Percentiles rank a stretch among this genome's conserved stretches.
Evolutionary conservation across 2,797 vertebrate genomes (phyloP).

Genomic region (Miichthys miiuy): DNA sequence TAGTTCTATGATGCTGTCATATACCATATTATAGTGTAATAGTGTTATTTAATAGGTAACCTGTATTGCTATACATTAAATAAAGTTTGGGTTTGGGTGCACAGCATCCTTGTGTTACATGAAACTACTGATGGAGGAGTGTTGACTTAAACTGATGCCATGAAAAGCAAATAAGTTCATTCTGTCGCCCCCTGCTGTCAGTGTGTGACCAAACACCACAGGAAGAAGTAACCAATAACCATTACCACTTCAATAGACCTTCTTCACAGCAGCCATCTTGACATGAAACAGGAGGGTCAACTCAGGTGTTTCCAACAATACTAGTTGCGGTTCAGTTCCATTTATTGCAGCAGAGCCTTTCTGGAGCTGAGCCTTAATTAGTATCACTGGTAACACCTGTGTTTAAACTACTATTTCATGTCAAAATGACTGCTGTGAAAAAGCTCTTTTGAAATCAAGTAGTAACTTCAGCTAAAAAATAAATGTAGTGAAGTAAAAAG

Average conservation of each 20-base stretch:
- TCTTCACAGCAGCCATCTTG: no score
- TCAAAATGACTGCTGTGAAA: no score
- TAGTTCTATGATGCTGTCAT: constrained; percentile 81
- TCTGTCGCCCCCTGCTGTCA: constrained; percentile 58
- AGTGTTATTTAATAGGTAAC: constrained; percentile 97
- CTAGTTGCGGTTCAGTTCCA: no score
- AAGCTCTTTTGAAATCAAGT: no score
- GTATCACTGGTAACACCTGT: no score
- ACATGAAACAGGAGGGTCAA: no score
- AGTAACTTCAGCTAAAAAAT: background rate
- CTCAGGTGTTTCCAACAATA: no score
- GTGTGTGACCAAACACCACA: constrained; percentile 1
- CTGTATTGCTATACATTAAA: constrained; percentile 96
- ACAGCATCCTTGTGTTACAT: constrained; percentile 72
- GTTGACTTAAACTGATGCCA: constrained; percentile 18
- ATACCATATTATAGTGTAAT: constrained; percentile 80
- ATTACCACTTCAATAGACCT: no score
- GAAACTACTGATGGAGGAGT: constrained; percentile 33
- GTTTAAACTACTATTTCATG: no score
- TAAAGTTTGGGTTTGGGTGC: constrained; percentile 97
- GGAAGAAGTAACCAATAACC: background rate
- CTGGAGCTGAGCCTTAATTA: no score
- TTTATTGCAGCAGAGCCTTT: no score
- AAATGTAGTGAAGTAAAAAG: background rate
- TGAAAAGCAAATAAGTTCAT: constrained; percentile 3